Conservation (phyloP, 2,113 vertebrate species). For the Anoura caudifer region DNA sequence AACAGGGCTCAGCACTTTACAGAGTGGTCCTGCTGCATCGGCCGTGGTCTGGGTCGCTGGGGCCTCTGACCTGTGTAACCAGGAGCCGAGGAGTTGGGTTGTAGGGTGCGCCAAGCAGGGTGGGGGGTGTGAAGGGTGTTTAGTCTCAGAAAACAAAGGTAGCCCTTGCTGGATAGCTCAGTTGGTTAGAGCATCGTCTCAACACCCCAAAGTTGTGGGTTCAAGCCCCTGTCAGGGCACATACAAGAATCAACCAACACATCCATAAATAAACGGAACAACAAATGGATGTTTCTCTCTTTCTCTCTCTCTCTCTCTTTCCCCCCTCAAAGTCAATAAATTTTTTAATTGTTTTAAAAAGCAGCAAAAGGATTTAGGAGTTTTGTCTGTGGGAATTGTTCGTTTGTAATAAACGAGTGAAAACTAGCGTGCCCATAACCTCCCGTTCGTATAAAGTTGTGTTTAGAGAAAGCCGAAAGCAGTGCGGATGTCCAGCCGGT, state of each 20-base stretch:
- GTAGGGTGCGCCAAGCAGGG: no score
- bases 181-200: background rate
- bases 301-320: no score
- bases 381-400: slow-evolving; percentile 12
- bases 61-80: background rate
- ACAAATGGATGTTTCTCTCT: no score
- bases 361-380: background rate
- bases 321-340: no score
- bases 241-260: background rate
- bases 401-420: slow-evolving; percentile 41
- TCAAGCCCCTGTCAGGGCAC: background rate
- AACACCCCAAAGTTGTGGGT: background rate
- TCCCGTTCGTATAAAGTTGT: background rate
- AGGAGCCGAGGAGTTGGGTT: background rate
- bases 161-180: background rate
- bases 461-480: background rate
- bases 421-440: background rate
- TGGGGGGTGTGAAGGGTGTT: background rate
- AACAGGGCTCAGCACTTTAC: background rate
- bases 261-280: no score
- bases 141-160: background rate
- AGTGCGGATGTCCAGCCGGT: background rate
- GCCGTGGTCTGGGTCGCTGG: background rate
- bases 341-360: background rate
- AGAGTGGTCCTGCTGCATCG: background rate